Base-by-base conservation (phyloP, 1,140 invertebrate genomes). In the Samia ricini region DNA sequence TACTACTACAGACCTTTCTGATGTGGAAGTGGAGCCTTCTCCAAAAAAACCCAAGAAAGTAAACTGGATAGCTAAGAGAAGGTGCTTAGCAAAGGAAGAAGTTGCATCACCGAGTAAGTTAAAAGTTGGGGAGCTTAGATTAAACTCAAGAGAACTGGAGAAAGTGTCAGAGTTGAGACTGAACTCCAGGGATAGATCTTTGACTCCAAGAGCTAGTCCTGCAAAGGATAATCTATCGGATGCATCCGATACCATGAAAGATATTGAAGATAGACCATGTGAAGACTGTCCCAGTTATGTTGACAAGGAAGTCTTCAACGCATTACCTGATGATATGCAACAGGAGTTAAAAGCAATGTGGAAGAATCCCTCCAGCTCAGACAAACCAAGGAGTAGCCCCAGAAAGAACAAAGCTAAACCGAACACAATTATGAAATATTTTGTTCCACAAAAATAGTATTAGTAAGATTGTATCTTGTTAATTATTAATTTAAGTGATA, bases 1-100 rank as follows among this genome's bases (percentile, higher is more conserved):
- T 51, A 92, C 92, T n/a, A 91, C 91, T 18, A 92, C 91, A 8
- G 87, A 88, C 69, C 74, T 85, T 4, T 83, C 85, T 65, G 90
- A 94, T 87, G 88, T 88, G 33, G 94, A 95, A 83, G 85, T 93
- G 5, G 94, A 95, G 76, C 94, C 94, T 1, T 93, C 93, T 12
- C 93, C 94, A 10, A 95, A 95, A 78, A 95, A 95, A 92, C 68
- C 91, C 74, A 68, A 84, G 72, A 89, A 76, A 83, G 69, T 81
- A 79, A 77, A 80, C 74, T 77, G 87, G 86, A 78, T 92, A 83
- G 82, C 85, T 69, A 80, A 87, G 81, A 74, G 90, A 77, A 76
- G 88, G 79, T 78, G 81, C 76, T 71, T 86, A 23, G 72, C 90
- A 68, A 76, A 90, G 22, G 85, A 91, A 48, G 85, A 91, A 57